A percentile compares a stretch with the other conserved stretches of the same genome.
Evolutionary conservation across 1,140 invertebrate species (phyloP).

Genomic region (Trichomalopsis sarcophagae): DNA sequence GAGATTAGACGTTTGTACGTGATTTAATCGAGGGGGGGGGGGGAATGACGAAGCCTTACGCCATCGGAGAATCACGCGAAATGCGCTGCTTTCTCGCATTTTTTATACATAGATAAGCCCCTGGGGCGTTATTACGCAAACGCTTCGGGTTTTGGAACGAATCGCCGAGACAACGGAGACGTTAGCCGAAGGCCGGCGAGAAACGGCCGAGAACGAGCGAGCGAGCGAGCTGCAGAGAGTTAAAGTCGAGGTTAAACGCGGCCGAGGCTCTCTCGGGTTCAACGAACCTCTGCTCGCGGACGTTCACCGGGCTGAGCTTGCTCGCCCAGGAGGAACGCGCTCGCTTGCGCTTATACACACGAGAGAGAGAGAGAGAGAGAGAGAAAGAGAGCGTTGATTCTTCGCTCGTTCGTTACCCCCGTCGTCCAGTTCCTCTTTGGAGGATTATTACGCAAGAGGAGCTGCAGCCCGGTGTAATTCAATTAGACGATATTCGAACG

Average conservation of each 20-base stretch:
- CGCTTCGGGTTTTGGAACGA: neutral
- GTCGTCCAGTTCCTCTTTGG: neutral
- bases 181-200: neutral
- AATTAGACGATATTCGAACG: neutral
- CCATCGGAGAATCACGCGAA: slow-evolving; percentile 27
- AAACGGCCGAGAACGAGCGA: neutral
- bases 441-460: neutral
- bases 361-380: neutral
- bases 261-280: slow-evolving; percentile 61
- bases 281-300: slow-evolving; percentile 69
- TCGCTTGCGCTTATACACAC: neutral
- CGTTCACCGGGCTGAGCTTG: slow-evolving; percentile 70
- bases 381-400: neutral
- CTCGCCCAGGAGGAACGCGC: slow-evolving; percentile 46
- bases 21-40: neutral
- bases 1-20: slow-evolving; percentile 41
- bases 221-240: neutral
- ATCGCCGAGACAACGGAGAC: neutral
- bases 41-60: neutral
- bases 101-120: neutral
- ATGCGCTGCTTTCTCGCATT: slow-evolving; percentile 36
- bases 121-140: too few species aligned
- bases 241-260: slow-evolving; percentile 61
- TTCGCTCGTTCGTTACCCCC: slow-evolving; percentile 7
- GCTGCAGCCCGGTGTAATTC: too few species aligned